A percentile compares a stretch with the other conserved stretches of the same genome.
These are phyloP conservation scores for Apamea anceps DNA, from an alignment of 2,888 invertebrate species.

Conservation along the genomic window DNA sequence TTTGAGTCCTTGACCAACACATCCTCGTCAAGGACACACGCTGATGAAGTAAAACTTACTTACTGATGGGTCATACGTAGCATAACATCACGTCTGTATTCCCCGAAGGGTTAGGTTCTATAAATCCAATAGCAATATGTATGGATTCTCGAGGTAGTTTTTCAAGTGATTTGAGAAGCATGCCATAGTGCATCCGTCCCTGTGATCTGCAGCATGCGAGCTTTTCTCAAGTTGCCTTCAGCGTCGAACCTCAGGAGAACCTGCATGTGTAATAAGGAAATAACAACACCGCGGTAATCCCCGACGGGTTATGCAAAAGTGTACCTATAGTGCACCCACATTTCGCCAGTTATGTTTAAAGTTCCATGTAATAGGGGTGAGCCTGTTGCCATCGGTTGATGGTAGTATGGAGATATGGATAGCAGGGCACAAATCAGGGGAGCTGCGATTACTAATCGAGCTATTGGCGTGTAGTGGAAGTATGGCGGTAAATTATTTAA, in stretches of 20 bases:
- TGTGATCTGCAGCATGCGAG: slow-evolving; percentile 97
- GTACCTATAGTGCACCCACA: not conserved
- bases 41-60: not conserved
- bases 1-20: not conserved
- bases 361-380: not conserved
- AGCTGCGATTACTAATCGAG: not conserved
- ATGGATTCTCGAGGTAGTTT: slow-evolving; percentile 94
- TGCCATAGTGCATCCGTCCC: slow-evolving; percentile 75
- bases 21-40: not conserved
- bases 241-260: slow-evolving; percentile 95
- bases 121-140: slow-evolving; percentile 91
- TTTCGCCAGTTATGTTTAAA: not conserved
- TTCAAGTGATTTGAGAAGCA: too few relatives aligned
- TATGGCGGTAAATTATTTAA: not conserved
- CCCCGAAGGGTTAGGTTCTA: slow-evolving; percentile 56
- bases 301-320: not conserved
- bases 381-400: not conserved
- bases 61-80: not conserved
- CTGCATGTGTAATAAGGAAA: slow-evolving; percentile 79
- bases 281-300: too few relatives aligned
- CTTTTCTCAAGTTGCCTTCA: slow-evolving; percentile 93
- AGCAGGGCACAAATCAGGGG: not conserved
- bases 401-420: not conserved
- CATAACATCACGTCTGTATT: not conserved
- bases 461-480: not conserved